These are phyloP conservation scores for Mastomys coucha DNA, from an alignment of 2,113 vertebrate species.

Conservation along the genomic window DNA sequence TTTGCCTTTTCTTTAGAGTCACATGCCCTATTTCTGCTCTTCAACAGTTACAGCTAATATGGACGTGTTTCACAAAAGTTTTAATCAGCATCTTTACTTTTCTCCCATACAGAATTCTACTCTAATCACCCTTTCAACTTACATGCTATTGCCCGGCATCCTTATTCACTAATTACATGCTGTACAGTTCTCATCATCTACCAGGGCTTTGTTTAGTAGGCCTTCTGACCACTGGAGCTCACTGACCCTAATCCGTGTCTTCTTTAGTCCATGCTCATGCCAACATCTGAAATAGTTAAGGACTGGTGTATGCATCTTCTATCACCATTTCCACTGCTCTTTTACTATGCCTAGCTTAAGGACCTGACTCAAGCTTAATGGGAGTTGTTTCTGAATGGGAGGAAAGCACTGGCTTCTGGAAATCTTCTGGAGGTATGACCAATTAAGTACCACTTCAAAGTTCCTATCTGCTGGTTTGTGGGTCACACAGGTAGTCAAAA, in stretches of 20 bases:
- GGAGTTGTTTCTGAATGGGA: background rate
- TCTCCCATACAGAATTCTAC: background rate
- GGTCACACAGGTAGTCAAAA: background rate
- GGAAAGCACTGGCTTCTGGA: background rate
- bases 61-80: background rate
- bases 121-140: background rate
- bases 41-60: background rate
- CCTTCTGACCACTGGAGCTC: background rate
- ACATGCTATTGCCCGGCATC: background rate
- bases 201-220: background rate
- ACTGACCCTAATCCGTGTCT: background rate
- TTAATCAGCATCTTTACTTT: background rate
- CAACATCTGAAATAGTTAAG: background rate
- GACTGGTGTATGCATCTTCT: background rate
- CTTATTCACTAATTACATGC: background rate
- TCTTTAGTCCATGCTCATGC: background rate
- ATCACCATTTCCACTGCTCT: background rate
- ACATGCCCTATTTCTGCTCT: background rate
- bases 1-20: background rate
- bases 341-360: background rate
- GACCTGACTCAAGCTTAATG: background rate
- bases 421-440: background rate
- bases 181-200: background rate
- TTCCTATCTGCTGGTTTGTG: background rate
- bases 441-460: background rate